These are phyloP conservation scores for Drosophila bocki DNA, from an alignment of 1,140 invertebrate genomes.

Conservation along the genomic window DNA sequence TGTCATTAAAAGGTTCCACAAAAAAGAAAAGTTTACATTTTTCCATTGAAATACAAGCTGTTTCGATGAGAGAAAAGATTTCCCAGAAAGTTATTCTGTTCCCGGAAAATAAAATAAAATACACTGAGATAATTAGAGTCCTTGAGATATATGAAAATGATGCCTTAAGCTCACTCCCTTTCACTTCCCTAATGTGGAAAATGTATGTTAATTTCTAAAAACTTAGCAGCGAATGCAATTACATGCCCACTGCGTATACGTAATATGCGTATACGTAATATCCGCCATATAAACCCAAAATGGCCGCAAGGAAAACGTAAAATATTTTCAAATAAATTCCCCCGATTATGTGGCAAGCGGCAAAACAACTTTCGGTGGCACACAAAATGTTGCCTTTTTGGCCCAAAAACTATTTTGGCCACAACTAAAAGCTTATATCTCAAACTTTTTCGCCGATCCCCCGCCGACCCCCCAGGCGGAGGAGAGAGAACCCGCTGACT, in stretches of 20 bases:
- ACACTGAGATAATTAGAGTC: conserved; percentile 14
- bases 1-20: conserved; percentile 55
- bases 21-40: conserved; percentile 50
- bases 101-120: conserved; percentile 37
- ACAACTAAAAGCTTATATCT: conserved; percentile 32
- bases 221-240: conserved; percentile 45
- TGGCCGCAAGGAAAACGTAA: conserved; percentile 3
- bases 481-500: background rate
- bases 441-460: conserved; percentile 18
- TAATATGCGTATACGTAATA: conserved; percentile 25
- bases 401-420: conserved; percentile 20
- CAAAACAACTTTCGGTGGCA: conserved; percentile 11
- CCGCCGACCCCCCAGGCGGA: background rate
- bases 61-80: conserved; percentile 6
- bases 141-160: background rate
- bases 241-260: conserved; percentile 45
- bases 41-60: conserved; percentile 10
- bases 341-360: conserved; percentile 23
- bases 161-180: conserved; percentile 3
- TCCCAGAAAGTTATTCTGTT: background rate
- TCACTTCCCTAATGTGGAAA: conserved; percentile 34
- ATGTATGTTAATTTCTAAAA: conserved; percentile 52
- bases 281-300: background rate
- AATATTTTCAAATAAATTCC: conserved; percentile 28
- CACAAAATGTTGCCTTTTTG: conserved; percentile 12